These are phyloP conservation scores for Entomobrya multifasciata DNA, from an alignment of 2,888 invertebrate species.

Conservation along the genomic window DNA sequence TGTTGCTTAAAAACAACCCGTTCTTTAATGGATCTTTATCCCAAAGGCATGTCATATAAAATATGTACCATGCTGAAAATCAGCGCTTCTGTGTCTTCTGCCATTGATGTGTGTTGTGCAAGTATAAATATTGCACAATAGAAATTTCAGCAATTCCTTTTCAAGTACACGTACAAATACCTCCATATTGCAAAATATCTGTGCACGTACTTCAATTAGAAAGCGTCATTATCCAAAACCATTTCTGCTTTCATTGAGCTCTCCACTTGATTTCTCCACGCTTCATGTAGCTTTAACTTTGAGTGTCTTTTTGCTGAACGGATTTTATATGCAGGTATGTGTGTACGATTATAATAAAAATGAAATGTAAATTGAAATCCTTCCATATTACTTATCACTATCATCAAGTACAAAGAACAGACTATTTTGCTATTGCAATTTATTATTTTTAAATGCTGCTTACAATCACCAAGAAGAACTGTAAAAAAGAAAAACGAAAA, in stretches of 20 bases:
- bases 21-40: too few relatives aligned
- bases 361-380: too few relatives aligned
- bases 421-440: not conserved
- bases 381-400: too few relatives aligned
- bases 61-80: too few relatives aligned
- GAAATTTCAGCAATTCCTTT: not conserved
- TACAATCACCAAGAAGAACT: too few relatives aligned
- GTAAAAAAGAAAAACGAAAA: too few relatives aligned
- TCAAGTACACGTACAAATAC: too few relatives aligned
- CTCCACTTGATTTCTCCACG: not conserved
- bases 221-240: conserved; percentile 46
- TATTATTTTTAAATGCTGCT: not conserved
- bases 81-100: not conserved
- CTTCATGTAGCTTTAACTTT: not conserved
- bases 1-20: too few relatives aligned
- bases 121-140: conserved; percentile 4
- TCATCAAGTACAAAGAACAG: not conserved
- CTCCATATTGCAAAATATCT: not conserved
- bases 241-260: not conserved
- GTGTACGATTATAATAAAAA: not conserved
- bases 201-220: conserved; percentile 46
- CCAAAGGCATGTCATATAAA: not conserved
- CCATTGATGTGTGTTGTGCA: not conserved
- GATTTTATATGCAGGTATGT: not conserved
- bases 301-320: not conserved